phyloP scores from a whole-genome alignment of 1,140 invertebrate species.

The Drosophila obscura region DNA sequence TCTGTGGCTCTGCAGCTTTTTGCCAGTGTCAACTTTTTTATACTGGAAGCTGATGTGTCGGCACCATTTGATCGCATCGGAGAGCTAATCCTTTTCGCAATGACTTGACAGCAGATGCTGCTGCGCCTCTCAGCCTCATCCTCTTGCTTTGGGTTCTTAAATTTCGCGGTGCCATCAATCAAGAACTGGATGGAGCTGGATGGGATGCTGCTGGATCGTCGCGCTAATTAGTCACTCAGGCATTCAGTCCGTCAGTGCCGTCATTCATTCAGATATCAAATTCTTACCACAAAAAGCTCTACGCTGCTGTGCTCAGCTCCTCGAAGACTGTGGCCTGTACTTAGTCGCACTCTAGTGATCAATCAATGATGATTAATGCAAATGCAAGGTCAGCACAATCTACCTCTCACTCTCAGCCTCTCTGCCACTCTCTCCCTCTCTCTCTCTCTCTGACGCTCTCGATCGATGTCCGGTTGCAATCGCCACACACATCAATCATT shows the following conservation, averaged over 20 bases:
- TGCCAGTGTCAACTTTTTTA: slow-evolving; percentile 76
- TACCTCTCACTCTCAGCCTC: not conserved
- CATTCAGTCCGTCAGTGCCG: slow-evolving; percentile 43
- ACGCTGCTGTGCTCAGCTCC: slow-evolving; percentile 8
- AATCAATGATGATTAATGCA: slow-evolving; percentile 83
- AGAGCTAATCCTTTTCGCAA: slow-evolving; percentile 82
- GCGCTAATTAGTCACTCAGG: slow-evolving; percentile 76
- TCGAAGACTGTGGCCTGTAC: slow-evolving; percentile 38
- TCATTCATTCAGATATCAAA: slow-evolving; percentile 53
- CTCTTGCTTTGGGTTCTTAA: slow-evolving; percentile 65
- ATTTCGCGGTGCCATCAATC: slow-evolving; percentile 84
- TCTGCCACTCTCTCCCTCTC: not conserved
- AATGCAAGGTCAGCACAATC: slow-evolving; percentile 71
- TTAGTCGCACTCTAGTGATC: slow-evolving; percentile 67
- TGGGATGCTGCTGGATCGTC: slow-evolving; percentile 32
- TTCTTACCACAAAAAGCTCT: slow-evolving; percentile 51
- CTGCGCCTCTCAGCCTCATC: slow-evolving; percentile 22
- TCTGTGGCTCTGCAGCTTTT: slow-evolving; percentile 31
- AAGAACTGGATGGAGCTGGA: slow-evolving; percentile 50
- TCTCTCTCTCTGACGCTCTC: slow-evolving; percentile 4
- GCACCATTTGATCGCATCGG: slow-evolving; percentile 77
- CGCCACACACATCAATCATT: slow-evolving; percentile 76
- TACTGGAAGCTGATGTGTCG: slow-evolving; percentile 73
- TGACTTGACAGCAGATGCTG: slow-evolving; percentile 78
- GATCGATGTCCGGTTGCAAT: slow-evolving; percentile 20